These are phyloP conservation scores for Sicus ferrugineus DNA, from an alignment of 2,888 invertebrate species.

Conservation along the genomic window DNA sequence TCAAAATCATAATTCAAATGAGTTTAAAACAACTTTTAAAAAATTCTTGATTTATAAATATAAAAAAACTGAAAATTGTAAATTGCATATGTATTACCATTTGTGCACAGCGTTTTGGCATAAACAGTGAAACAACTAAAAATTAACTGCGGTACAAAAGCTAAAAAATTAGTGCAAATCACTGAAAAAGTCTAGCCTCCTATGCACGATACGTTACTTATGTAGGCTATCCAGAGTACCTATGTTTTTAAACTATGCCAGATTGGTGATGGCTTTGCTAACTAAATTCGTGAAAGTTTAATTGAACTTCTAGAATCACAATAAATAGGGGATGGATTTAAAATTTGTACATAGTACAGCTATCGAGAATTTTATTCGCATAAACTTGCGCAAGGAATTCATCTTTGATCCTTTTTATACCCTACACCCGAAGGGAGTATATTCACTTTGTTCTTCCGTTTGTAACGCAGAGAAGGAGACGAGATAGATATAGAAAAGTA, in stretches of 20 bases:
- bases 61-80: slow-evolving; percentile 23
- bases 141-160: slow-evolving; percentile 39
- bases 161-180: slow-evolving; percentile 50
- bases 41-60: neutral
- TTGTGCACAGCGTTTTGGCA: slow-evolving; percentile 22
- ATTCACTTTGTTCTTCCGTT: too few species aligned
- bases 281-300: too few species aligned
- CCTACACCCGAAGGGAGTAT: too few species aligned
- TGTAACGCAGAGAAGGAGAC: too few species aligned
- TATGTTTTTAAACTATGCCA: too few species aligned
- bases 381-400: too few species aligned
- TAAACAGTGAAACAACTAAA: slow-evolving; percentile 26
- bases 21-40: neutral
- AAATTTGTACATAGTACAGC: neutral
- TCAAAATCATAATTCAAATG: slow-evolving; percentile 14
- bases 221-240: too few species aligned
- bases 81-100: slow-evolving; percentile 28
- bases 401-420: too few species aligned
- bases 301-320: neutral
- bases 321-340: too few species aligned
- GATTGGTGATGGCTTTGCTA: too few species aligned
- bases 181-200: slow-evolving; percentile 52
- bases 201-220: slow-evolving; percentile 48
- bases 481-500: too few species aligned
- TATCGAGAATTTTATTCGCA: neutral